Base-by-base conservation (phyloP, 2,888 invertebrate genomes). In the Plagodis pulveraria region DNA sequence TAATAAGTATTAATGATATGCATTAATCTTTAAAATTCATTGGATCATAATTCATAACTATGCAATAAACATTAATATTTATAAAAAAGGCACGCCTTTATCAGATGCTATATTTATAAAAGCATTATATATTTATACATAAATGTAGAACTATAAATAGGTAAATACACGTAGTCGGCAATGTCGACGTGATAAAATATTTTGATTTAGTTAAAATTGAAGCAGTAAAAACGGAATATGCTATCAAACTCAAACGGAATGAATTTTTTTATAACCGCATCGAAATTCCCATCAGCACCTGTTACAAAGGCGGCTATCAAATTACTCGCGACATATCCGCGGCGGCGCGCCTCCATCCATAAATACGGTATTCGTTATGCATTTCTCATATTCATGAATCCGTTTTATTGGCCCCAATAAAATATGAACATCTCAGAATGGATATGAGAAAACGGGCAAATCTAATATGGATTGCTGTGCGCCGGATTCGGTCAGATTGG, bases 351-450 rank as follows among this genome's bases (percentile, higher is more conserved):
- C 89, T 87, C 86, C 83, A 81, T 85, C 91, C 91, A 92, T 92
- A 92, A 92, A 92, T 92, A 92, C 86, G 87, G 83, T 89, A 92
- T 92, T 89, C 91, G 92, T 92, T 91, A 92, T 92, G 91, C 92
- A 91, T 91, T 91, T 92, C 91, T 91, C 92, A 92, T 92, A 91
- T 92, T 93, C 93, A 91, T 93, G 93, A 92, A 93, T 93, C 93
- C 93, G 87, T 93, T 93, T 93, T 93, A 93, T 93, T 93, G 93
- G 92, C 89, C 89, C 86, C 91, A 91, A 93, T 93, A 93, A 93
- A 93, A 93, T 93, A 93, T 93, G 93, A 92, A 93, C 92, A 92
- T 93, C 93, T 93, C 88, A 88, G 91, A 93, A 92, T 91, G 92
- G 92, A 90, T 92, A 90, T 88, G 90, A 89, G 89, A 88, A 87